These are phyloP conservation scores for Trematomus bernacchii DNA, from an alignment of 2,797 vertebrate species.

Conservation along the genomic window DNA sequence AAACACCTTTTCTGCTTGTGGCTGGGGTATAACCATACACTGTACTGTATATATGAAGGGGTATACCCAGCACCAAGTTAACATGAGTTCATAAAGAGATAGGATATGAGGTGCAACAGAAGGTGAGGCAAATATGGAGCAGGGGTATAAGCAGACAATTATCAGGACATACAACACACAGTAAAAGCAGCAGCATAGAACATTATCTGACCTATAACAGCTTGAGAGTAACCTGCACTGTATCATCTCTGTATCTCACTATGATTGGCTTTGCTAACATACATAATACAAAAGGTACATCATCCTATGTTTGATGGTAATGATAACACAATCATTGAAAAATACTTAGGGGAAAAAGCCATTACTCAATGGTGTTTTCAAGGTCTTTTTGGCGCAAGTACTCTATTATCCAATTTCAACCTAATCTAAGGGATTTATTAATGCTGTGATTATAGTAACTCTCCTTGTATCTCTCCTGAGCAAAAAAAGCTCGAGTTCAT, in stretches of 20 bases:
- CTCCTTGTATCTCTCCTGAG: constrained; percentile 21
- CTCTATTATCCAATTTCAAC: constrained; percentile 47
- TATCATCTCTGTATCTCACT: background rate
- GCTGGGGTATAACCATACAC: background rate
- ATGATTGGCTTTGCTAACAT: constrained; percentile 20
- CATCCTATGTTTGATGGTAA: constrained; percentile 20
- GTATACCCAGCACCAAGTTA: background rate
- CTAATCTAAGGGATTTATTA: constrained; percentile 36
- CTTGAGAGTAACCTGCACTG: constrained; percentile 1
- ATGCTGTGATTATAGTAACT: constrained; percentile 26
- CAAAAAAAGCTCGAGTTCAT: constrained; percentile 29
- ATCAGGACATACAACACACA: background rate
- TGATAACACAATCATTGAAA: background rate
- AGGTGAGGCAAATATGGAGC: constrained; percentile 23
- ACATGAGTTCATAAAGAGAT: constrained; percentile 16
- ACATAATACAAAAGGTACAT: constrained; percentile 17
- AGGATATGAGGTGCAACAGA: constrained; percentile 5
- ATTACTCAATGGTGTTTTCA: background rate
- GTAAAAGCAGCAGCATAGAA: background rate
- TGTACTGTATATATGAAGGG: background rate
- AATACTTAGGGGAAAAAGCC: background rate
- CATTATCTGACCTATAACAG: constrained; percentile 10
- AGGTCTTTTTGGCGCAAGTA: background rate
- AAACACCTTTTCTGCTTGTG: background rate
- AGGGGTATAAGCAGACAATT: constrained; percentile 26